Base-by-base conservation (phyloP, 2,113 vertebrate species). In the Alectura lathami region DNA sequence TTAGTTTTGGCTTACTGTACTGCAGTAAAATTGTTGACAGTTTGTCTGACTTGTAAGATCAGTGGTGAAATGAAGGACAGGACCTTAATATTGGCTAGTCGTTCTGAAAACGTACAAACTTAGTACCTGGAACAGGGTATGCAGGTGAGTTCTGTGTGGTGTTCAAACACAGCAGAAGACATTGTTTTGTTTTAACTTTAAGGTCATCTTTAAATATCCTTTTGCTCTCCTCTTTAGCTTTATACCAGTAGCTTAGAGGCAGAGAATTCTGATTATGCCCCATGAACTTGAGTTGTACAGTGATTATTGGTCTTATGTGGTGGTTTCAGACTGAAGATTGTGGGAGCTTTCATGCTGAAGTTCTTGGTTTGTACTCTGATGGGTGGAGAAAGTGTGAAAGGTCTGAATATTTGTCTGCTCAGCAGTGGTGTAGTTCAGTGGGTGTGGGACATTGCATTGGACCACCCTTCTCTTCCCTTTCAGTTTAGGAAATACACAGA, bases 381-480 rank as follows among this genome's bases (percentile, higher is more conserved):
- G 79, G 22, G 42, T 34, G 34, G 27, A 87, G 32, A 21, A 83
- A 23, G 34, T 9, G 30, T 6, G 14, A 13, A 15, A 62, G 26
- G 23, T 53, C 26, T 36, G 36, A 54, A 48, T 45, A 20, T 6
- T 27, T 26, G 26, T 32, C 0, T 42, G 76, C 32, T 70, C 9
- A 66, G 27, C 38, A 8, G 16, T 40, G 59, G 17, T 80, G 63
- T 40, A 54, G 22, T 66, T 50, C 13, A 23, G 64, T 22, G 63
- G 27, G 17, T 32, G 43, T 40, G 40, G 15, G 51, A 18, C 75
- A 50, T 32, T 64, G 16, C 42, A 18, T 53, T 32, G 56, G 30
- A 34, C 21, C 1, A 0, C 9, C 17, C 4, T 4, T 11, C 42
- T n/a, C 21, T 9, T n/a, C 24, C 47, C 47, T 7, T 74, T 15